phyloP scores from a whole-genome alignment of 2,888 invertebrate genomes.

The Pseudanteris insignis region DNA sequence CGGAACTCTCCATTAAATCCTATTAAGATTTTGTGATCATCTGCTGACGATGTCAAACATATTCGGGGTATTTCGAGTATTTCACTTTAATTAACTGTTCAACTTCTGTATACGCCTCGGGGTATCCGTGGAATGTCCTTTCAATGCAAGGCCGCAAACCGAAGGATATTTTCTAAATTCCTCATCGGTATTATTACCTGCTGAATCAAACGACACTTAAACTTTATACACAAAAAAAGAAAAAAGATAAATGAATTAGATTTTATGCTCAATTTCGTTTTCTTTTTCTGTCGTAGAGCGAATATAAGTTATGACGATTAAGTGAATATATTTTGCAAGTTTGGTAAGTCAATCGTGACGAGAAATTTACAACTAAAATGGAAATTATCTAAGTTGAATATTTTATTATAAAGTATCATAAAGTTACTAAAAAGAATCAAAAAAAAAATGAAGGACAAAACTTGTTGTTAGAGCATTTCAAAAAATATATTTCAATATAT shows the following conservation, averaged over 20 bases:
- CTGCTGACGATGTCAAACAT: constrained; percentile 35
- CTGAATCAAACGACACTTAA: constrained; percentile 29
- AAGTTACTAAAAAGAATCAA: no score
- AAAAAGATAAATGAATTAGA: neutral
- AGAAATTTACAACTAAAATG: no score
- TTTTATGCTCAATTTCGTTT: constrained; percentile 7
- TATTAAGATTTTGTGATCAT: constrained; percentile 32
- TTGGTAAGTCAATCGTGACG: no score
- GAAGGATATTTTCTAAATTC: constrained; percentile 41
- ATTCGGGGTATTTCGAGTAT: constrained; percentile 41
- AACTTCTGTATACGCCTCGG: constrained; percentile 43
- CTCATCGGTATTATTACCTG: constrained; percentile 37
- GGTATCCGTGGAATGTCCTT: constrained; percentile 42
- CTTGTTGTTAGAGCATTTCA: no score
- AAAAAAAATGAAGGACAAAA: no score
- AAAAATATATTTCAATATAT: no score
- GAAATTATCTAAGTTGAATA: no score
- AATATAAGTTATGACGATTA: no score
- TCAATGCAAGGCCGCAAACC: constrained; percentile 43
- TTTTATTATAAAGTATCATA: no score
- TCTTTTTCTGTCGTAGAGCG: no score
- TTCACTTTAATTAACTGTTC: constrained; percentile 44
- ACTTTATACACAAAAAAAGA: constrained; percentile 2
- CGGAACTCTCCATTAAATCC: constrained; percentile 8
- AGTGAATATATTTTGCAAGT: no score